A percentile compares a stretch with the other conserved stretches of the same genome.
phyloP scores from a whole-genome alignment of 2,888 invertebrate genomes.

The Cremastinae sp. region DNA sequence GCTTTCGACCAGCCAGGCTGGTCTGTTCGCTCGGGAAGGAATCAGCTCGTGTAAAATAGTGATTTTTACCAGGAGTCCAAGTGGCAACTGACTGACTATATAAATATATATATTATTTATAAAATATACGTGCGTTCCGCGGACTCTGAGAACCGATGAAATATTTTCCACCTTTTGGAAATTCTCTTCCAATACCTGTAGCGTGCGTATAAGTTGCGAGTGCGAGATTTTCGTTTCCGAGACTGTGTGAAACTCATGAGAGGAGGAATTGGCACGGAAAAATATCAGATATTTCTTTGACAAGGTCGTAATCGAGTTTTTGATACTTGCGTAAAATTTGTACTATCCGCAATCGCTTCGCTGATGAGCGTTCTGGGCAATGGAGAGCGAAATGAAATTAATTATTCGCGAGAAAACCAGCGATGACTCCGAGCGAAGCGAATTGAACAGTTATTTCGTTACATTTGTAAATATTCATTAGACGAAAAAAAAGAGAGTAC shows the following conservation, averaged over 20 bases:
- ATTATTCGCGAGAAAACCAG: not conserved
- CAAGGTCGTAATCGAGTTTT: conserved; percentile 1
- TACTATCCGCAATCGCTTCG: not conserved
- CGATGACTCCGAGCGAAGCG: not conserved
- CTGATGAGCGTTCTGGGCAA: not conserved
- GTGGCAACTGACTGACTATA: conserved; percentile 60
- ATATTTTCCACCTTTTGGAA: conserved; percentile 42
- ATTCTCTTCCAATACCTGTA: conserved; percentile 17
- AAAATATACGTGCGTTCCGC: conserved; percentile 27
- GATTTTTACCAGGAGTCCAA: conserved; percentile 54
- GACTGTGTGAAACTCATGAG: not conserved
- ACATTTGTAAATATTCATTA: conserved; percentile 69
- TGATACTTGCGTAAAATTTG: conserved; percentile 9
- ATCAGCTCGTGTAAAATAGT: conserved; percentile 54
- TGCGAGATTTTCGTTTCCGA: conserved; percentile 1
- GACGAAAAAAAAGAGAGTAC: conserved; percentile 1
- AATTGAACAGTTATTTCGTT: conserved; percentile 54
- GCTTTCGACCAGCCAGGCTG: conserved; percentile 24
- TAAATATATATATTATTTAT: conserved; percentile 54
- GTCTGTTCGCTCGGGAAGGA: conserved; percentile 33
- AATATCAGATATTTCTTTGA: conserved; percentile 54
- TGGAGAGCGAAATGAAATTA: conserved; percentile 5
- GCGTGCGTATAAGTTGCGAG: conserved; percentile 6
- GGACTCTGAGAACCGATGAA: conserved; percentile 10
- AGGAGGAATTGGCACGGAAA: conserved; percentile 1